Conservation (phyloP, 2,797 vertebrate species). For the Melanotaenia nigrans region DNA sequence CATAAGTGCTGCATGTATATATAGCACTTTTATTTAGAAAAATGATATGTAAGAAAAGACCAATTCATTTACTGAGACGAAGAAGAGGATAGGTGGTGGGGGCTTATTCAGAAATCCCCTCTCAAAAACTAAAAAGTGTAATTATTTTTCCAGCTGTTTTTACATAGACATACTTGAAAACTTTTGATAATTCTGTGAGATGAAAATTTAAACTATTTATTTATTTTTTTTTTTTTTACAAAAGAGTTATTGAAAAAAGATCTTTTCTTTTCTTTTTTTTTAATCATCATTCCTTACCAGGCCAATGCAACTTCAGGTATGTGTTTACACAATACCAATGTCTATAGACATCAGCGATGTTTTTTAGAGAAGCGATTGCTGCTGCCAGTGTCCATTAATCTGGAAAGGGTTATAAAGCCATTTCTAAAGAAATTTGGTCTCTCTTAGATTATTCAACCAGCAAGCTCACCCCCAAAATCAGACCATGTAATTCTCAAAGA, state of each 20-base stretch:
- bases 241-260: neutral
- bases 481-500: neutral
- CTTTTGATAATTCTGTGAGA: constrained; percentile 22
- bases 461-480: neutral
- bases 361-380: neutral
- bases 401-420: neutral
- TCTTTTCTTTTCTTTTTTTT: too few species aligned
- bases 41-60: too few species aligned
- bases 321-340: neutral
- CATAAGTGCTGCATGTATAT: too few species aligned
- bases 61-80: constrained; percentile 35
- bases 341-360: neutral
- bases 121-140: too few species aligned
- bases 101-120: neutral
- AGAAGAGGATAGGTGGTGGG: constrained; percentile 13
- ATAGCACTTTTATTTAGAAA: too few species aligned
- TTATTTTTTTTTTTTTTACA: neutral
- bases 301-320: neutral
- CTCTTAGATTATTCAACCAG: neutral
- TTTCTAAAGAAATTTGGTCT: neutral
- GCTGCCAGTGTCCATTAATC: neutral
- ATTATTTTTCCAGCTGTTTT: too few species aligned
- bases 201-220: neutral
- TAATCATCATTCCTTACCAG: neutral
- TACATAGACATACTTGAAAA: neutral